A percentile compares a stretch with the other conserved stretches of the same genome.
Evolutionary conservation across 2,113 vertebrate species (phyloP).

Genomic region (Panthera tigris): DNA sequence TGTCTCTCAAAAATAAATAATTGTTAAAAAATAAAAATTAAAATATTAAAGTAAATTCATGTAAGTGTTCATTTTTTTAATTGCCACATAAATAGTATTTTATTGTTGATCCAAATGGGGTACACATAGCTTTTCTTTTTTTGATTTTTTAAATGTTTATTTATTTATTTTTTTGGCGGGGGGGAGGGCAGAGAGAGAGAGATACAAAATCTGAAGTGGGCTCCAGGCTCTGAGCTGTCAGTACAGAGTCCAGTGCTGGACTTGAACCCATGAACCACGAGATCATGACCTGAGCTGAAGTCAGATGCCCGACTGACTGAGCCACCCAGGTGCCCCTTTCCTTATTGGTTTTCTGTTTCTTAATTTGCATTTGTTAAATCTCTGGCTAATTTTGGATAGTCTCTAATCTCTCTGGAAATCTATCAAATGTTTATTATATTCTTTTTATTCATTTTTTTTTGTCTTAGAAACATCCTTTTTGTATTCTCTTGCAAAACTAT

Average conservation of each 20-base stretch:
- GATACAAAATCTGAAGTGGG: no score
- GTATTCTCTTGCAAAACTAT: not conserved
- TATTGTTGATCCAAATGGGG: not conserved
- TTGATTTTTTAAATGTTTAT: no score
- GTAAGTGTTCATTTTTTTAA: not conserved
- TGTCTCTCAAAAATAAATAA: no score
- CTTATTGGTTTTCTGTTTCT: not conserved
- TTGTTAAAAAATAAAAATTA: no score
- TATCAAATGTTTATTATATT: not conserved
- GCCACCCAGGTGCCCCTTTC: no score
- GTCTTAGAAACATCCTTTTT: not conserved
- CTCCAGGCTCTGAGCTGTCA: no score
- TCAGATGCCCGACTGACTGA: no score
- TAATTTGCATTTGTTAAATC: not conserved
- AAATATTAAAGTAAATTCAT: not conserved
- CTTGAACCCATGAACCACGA: no score
- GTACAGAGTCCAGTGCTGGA: no score
- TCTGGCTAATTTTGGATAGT: not conserved
- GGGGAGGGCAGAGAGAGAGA: no score
- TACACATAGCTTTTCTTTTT: not conserved
- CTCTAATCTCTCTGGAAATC: not conserved
- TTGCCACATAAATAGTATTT: not conserved
- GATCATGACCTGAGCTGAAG: no score
- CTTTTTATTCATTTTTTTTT: not conserved
- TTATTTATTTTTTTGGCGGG: no score